Conservation (phyloP, 2,797 vertebrate genomes). For the Anas georgica region DNA sequence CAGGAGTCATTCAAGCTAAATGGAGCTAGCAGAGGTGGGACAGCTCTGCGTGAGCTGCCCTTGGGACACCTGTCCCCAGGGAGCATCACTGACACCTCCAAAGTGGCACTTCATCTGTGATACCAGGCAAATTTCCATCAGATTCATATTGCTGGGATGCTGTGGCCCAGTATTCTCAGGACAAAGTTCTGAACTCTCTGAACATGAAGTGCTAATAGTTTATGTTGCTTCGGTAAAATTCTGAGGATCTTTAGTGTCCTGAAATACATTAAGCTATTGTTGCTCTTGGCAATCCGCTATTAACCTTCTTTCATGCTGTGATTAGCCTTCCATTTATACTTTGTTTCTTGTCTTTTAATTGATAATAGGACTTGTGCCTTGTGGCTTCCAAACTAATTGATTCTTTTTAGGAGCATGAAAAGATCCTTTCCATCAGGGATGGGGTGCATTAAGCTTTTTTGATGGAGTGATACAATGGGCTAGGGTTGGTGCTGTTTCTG, state of each 20-base stretch:
- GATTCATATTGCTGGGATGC: too few relatives aligned
- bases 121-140: neutral
- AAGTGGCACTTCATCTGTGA: neutral
- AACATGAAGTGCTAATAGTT: neutral
- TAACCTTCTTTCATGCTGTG: constrained; percentile 59
- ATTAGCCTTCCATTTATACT: constrained; percentile 54
- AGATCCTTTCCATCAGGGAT: neutral
- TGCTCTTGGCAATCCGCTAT: constrained; percentile 50
- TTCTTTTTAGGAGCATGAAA: constrained; percentile 16
- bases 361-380: constrained; percentile 43
- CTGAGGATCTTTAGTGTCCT: constrained; percentile 24
- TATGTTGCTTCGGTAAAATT: constrained; percentile 19
- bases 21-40: neutral
- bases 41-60: neutral
- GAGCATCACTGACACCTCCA: neutral
- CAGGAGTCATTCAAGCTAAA: neutral
- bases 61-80: neutral
- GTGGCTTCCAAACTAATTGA: constrained; percentile 40
- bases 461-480: neutral
- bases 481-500: neutral
- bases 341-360: constrained; percentile 63
- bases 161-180: neutral
- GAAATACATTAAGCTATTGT: constrained; percentile 36
- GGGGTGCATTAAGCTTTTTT: neutral
- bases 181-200: neutral